Percentiles rank a stretch among this genome's conserved stretches.
Evolutionary conservation across 2,113 vertebrate species (phyloP).

Genomic region (Pogonocichla stellata): DNA sequence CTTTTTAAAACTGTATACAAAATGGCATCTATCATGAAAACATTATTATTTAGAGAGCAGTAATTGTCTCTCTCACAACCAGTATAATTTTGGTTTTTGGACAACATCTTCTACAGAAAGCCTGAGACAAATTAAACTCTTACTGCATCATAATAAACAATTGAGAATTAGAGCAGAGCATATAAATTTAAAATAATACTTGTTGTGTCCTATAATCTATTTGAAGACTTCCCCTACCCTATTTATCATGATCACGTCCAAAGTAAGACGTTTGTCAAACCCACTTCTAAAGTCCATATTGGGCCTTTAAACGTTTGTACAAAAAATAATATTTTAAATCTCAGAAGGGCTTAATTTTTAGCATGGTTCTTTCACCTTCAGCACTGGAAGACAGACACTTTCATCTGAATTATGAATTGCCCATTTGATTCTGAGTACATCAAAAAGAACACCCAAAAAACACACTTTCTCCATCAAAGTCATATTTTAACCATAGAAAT

Average conservation of each 20-base stretch:
- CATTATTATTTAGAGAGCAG: background rate
- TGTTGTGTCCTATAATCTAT: background rate
- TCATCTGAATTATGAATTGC: background rate
- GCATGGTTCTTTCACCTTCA: background rate
- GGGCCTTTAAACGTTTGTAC: background rate
- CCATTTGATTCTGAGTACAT: background rate
- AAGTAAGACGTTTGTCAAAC: background rate
- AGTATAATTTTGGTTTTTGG: background rate
- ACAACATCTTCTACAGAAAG: background rate
- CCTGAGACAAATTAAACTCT: background rate
- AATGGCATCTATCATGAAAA: background rate
- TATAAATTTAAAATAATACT: background rate
- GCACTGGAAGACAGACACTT: background rate
- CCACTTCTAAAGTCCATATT: background rate
- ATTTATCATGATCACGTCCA: background rate
- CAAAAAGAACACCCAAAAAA: accelerated
- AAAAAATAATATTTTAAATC: background rate
- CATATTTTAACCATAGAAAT: background rate
- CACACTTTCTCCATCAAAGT: background rate
- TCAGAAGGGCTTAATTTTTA: background rate
- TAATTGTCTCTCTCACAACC: background rate
- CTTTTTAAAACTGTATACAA: background rate
- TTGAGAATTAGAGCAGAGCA: background rate
- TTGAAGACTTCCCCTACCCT: background rate
- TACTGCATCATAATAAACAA: background rate